Base-by-base conservation (phyloP, 2,888 invertebrate species). In the Adelognathus sp. region DNA sequence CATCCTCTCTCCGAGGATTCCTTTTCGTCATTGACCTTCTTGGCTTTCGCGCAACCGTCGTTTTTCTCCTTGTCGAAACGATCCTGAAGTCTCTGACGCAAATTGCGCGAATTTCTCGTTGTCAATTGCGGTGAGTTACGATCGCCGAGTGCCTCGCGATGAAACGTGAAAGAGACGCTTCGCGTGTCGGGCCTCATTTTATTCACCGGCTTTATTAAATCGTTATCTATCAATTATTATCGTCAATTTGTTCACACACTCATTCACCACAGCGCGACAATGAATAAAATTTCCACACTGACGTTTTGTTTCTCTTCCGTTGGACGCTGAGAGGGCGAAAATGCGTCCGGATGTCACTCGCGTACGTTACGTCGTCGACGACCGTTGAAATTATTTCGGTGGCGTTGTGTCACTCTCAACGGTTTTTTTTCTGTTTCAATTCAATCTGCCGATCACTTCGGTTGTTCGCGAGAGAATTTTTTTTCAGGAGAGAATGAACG, bases 121-220 rank as follows among this genome's bases (percentile, higher is more conserved):
- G 84, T 70, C 60, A n/a, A n/a, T n/a, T 88, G 86, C 29, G 87
- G 80, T 3, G 86, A 88, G 60, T 86, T 87, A 14, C 78, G 81
- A 56, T 84, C 81, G 61, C 83, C 81, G 27, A 88, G 73, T 27
- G 85, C 84, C 24, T 90, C 89, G 18, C 91, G 90, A 80, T 91
- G 91, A 73, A 91, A 91, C 18, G 90, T 87, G 60, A 91, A 91
- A 31, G 91, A 91, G 72, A 90, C 90, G 82, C 91, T 91, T 31
- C 91, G 88, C 54, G 90, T 90, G 81, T 91, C 91, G 52, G 91
- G 90, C 29, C 90, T 88, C 91, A 91, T 91, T 60, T 84, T 78
- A 58, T 21, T 41, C 11, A 18, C 63, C 67, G 44, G 39, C 33
- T 50, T n/a, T 36, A 16, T 21, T 4, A n/a, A n/a, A n/a, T 21